Evolutionary conservation across 2,113 vertebrate species (phyloP).

Genomic region (Eulacestoma nigropectus): DNA sequence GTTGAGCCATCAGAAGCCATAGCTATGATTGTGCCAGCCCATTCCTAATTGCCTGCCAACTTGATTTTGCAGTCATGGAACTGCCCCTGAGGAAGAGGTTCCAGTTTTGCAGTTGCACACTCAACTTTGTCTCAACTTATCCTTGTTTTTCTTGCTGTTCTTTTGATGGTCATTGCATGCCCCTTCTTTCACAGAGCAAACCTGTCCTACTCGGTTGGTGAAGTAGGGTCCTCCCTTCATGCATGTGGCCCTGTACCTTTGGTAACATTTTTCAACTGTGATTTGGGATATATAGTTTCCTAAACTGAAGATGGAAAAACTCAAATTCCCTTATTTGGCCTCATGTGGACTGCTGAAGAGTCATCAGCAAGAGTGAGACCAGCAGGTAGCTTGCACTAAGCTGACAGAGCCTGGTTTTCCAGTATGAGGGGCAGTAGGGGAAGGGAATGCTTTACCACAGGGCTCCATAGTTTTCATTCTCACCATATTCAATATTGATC

Average conservation of each 20-base stretch:
- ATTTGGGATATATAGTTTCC: background rate
- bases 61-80: background rate
- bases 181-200: background rate
- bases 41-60: background rate
- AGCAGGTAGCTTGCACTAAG: background rate
- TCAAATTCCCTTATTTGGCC: background rate
- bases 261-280: background rate
- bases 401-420: background rate
- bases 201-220: background rate
- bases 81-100: background rate
- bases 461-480: background rate
- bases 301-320: background rate
- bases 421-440: background rate
- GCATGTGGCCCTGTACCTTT: background rate
- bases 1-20: background rate
- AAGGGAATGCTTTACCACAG: background rate
- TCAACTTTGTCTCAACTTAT: background rate
- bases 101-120: background rate
- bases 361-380: background rate
- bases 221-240: background rate
- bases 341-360: background rate
- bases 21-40: background rate
- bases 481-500: background rate
- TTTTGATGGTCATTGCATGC: background rate
- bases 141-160: background rate